Evolutionary conservation across 2,797 vertebrate genomes (phyloP).

Genomic region (Poecile montanus): DNA sequence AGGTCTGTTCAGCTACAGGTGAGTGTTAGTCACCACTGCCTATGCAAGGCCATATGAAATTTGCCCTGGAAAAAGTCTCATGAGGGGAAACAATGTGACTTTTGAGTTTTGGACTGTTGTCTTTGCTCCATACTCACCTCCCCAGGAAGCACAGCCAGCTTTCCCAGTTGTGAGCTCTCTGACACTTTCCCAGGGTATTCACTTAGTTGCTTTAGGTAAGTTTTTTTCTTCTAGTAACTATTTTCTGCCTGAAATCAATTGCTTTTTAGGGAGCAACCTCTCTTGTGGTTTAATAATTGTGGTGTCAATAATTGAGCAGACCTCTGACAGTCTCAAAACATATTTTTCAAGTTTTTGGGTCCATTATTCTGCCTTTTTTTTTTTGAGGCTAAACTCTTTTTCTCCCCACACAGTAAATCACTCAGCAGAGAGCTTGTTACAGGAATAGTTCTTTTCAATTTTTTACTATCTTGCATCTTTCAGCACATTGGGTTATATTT

Average conservation of each 20-base stretch:
- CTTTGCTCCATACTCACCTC: background rate
- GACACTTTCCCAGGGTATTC: background rate
- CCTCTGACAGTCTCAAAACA: background rate
- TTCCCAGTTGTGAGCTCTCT: background rate
- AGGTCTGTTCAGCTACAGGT: background rate
- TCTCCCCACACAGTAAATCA: background rate
- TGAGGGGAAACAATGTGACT: background rate
- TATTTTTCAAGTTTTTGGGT: background rate
- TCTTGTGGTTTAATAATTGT: background rate
- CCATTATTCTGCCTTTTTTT: background rate
- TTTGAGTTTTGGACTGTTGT: background rate
- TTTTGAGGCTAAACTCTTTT: background rate
- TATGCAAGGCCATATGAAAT: background rate
- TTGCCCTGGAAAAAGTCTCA: background rate
- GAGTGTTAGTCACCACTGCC: background rate
- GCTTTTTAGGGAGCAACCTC: background rate
- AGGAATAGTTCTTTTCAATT: background rate
- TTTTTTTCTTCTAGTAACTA: background rate
- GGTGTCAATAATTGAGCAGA: background rate
- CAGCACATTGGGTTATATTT: background rate
- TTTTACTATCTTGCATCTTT: background rate
- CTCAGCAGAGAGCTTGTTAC: background rate
- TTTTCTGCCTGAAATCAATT: background rate
- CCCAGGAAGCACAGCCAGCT: background rate
- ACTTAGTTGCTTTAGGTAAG: background rate